These are phyloP conservation scores for Pachyseris speciosa DNA, from an alignment of 64 coral and sea anemone species.

Conservation along the genomic window DNA sequence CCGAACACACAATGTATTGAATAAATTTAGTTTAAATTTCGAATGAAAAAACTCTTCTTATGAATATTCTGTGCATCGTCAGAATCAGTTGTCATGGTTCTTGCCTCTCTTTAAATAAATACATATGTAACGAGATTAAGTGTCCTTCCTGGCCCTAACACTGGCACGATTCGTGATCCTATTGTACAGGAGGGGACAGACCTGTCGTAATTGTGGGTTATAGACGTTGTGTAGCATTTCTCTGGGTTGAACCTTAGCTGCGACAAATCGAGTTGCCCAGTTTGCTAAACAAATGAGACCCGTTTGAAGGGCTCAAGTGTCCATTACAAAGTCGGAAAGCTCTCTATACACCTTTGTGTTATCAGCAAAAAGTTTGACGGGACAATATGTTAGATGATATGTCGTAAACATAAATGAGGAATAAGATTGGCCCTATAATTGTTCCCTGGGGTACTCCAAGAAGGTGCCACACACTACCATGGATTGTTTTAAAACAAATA, in stretches of 20 bases:
- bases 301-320: neutral
- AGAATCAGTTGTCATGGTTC: no score
- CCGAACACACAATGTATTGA: no score
- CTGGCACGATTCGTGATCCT: slow-evolving; percentile 22
- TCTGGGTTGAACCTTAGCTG: slow-evolving; percentile 43
- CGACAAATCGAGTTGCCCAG: slow-evolving; percentile 18
- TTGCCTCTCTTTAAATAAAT: no score
- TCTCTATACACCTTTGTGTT: slow-evolving; percentile 47
- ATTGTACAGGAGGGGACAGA: slow-evolving; percentile 32
- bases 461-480: slow-evolving; percentile 19
- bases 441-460: slow-evolving; percentile 64
- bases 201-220: slow-evolving; percentile 47
- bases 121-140: no score
- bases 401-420: slow-evolving; percentile 43
- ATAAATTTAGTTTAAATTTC: no score
- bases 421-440: slow-evolving; percentile 39
- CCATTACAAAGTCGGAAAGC: neutral
- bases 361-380: slow-evolving; percentile 43
- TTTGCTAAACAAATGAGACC: neutral
- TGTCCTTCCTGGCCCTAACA: no score
- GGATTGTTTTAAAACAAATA: slow-evolving; percentile 26
- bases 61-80: no score
- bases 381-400: slow-evolving; percentile 13
- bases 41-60: no score
- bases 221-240: slow-evolving; percentile 33